Percentiles rank a stretch among this genome's conserved stretches.
phyloP scores from a whole-genome alignment of 1,140 invertebrate genomes.

The Phymorhynchus buccinoides region DNA sequence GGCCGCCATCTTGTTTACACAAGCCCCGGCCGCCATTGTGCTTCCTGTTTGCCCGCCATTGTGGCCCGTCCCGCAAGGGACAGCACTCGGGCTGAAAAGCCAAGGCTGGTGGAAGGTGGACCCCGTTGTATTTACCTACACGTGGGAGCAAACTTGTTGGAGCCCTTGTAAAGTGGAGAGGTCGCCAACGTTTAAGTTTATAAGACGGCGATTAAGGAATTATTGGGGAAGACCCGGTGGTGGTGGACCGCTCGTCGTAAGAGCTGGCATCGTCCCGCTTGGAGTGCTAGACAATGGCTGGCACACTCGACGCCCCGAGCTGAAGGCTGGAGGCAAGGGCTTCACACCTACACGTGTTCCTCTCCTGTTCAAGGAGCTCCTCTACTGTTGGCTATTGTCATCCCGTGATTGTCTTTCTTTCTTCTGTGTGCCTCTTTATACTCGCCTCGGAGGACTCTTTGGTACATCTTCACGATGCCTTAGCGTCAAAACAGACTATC shows the following conservation, averaged over 20 bases:
- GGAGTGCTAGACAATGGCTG: not conserved
- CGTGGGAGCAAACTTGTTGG: conserved; percentile 39
- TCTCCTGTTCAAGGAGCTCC: not conserved
- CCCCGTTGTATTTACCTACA: conserved; percentile 36
- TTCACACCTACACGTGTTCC: not conserved
- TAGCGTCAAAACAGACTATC: too few relatives aligned
- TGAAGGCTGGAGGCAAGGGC: not conserved
- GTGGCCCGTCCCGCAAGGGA: conserved; percentile 24
- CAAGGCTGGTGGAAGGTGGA: conserved; percentile 16
- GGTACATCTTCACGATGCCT: not conserved
- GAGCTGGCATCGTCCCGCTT: not conserved
- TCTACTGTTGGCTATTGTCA: not conserved
- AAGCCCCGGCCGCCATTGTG: conserved; percentile 30
- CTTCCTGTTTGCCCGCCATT: conserved; percentile 38
- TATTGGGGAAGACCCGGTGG: conserved; percentile 11
- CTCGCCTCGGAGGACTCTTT: not conserved
- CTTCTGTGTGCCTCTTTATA: not conserved
- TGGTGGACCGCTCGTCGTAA: not conserved
- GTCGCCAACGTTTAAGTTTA: conserved; percentile 27
- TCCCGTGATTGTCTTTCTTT: not conserved
- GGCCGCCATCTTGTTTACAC: conserved; percentile 41
- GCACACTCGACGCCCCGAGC: not conserved
- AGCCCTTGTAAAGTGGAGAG: conserved; percentile 37
- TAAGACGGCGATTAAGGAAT: conserved; percentile 32
- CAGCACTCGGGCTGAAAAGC: conserved; percentile 32